Evolutionary conservation across 2,797 vertebrate species (phyloP).

Genomic region (Artibeus jamaicensis): DNA sequence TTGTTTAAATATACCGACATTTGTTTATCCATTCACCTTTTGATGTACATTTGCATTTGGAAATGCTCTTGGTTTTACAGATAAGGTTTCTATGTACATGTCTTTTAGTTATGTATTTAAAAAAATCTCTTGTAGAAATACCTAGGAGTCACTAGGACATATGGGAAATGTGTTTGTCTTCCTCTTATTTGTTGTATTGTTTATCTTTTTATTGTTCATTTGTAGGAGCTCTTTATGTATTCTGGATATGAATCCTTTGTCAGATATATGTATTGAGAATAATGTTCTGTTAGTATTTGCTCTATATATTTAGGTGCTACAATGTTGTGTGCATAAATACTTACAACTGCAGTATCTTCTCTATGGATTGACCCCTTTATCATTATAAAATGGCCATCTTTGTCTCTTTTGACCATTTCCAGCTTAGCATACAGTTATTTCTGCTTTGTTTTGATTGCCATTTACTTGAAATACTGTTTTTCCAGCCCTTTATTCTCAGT

Average conservation of each 20-base stretch:
- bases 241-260: background rate
- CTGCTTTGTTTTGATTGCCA: background rate
- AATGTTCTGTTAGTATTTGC: background rate
- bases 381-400: background rate
- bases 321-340: background rate
- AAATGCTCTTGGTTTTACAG: background rate
- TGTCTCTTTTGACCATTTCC: background rate
- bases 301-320: background rate
- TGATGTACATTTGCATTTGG: background rate
- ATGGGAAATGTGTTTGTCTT: background rate
- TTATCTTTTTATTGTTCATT: background rate
- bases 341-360: background rate
- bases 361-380: background rate
- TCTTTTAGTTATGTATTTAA: background rate
- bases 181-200: background rate
- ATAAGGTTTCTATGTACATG: background rate
- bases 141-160: background rate
- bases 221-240: background rate
- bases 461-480: background rate
- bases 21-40: background rate
- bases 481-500: background rate
- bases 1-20: background rate
- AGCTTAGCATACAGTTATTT: background rate
- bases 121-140: background rate
- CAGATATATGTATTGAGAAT: background rate